A percentile compares a stretch with the other conserved stretches of the same genome.
These are phyloP conservation scores for Thaumetopoea pityocampa DNA, from an alignment of 1,140 invertebrate species.

Conservation along the genomic window DNA sequence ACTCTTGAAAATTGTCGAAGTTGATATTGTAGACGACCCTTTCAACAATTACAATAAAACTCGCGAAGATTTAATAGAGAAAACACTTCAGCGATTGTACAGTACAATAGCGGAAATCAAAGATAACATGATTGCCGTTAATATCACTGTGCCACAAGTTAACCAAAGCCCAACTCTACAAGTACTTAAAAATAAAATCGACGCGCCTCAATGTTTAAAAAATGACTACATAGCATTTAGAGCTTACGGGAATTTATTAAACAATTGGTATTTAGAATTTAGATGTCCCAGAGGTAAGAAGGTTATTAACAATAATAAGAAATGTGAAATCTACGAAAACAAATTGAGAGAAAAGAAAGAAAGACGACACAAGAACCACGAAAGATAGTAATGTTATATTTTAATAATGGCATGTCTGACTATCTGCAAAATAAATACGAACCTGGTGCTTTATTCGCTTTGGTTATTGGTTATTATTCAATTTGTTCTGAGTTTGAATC, in stretches of 20 bases:
- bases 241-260: constrained; percentile 54
- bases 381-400: constrained; percentile 13
- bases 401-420: constrained; percentile 12
- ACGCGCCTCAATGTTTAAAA: constrained; percentile 50
- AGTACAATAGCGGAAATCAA: constrained; percentile 52
- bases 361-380: constrained; percentile 27
- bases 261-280: constrained; percentile 61
- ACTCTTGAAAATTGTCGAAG: constrained; percentile 43
- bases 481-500: no score
- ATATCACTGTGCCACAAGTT: constrained; percentile 35
- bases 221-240: constrained; percentile 60
- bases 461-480: no score
- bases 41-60: constrained; percentile 47
- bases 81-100: constrained; percentile 38
- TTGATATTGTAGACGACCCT: constrained; percentile 40
- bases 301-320: constrained; percentile 31
- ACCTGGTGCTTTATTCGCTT: no score
- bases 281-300: constrained; percentile 52
- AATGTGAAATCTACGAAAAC: constrained; percentile 35
- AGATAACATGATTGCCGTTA: constrained; percentile 46
- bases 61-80: constrained; percentile 38
- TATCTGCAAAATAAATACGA: no score
- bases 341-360: constrained; percentile 44
- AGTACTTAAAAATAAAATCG: constrained; percentile 38
- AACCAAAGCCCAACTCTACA: constrained; percentile 40